phyloP scores from a whole-genome alignment of 2,113 vertebrate genomes.

The Actenoides lindsayi region DNA sequence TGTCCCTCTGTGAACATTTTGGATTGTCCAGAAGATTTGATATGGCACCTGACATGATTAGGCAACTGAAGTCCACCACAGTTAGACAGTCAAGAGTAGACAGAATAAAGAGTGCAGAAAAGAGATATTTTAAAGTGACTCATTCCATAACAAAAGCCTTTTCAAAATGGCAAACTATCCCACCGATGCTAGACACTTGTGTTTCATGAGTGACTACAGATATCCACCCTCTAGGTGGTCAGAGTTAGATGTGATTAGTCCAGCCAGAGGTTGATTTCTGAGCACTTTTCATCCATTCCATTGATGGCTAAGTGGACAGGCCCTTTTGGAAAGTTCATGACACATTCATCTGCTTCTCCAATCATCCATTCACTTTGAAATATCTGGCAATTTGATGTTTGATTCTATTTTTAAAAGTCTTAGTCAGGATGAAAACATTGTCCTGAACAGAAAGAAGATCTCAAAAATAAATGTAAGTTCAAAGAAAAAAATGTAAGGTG shows the following conservation, averaged over 20 bases:
- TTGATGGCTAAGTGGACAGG: neutral
- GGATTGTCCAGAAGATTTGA: neutral
- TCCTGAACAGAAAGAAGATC: neutral
- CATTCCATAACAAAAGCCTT: neutral
- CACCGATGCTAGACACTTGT: neutral
- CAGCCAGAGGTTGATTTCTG: neutral
- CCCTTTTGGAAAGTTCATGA: neutral
- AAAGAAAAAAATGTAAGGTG: neutral
- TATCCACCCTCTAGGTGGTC: neutral
- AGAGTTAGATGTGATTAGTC: neutral
- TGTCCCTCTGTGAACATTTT: neutral
- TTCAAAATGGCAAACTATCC: neutral
- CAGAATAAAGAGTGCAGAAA: neutral
- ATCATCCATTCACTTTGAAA: neutral
- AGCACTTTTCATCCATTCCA: neutral
- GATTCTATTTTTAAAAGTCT: neutral
- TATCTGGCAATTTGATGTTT: neutral
- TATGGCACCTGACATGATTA: neutral
- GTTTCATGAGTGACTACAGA: neutral
- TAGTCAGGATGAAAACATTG: neutral
- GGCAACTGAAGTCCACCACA: neutral
- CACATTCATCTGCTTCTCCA: neutral
- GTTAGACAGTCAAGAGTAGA: neutral
- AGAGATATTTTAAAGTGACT: neutral
- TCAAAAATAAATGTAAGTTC: neutral